Conservation (phyloP, 2,888 invertebrate genomes). For the Agrochola lychnidis region DNA sequence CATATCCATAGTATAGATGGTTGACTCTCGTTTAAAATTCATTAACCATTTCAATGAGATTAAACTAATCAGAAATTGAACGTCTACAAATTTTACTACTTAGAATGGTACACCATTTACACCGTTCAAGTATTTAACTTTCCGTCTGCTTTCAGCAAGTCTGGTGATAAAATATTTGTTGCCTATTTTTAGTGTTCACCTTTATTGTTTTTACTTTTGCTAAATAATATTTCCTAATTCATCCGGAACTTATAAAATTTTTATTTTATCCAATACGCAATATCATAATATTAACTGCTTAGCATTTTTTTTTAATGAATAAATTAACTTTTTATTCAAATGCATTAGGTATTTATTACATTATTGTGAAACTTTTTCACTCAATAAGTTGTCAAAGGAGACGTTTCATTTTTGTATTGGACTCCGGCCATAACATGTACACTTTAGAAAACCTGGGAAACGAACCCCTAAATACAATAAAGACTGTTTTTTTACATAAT, state of each 20-base stretch:
- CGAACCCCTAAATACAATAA: no score
- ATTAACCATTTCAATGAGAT: neutral
- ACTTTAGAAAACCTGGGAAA: no score
- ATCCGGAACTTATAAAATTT: neutral
- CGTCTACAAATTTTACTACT: neutral
- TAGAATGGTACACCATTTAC: neutral
- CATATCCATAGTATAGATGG: neutral
- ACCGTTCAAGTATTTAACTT: neutral
- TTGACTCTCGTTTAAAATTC: neutral
- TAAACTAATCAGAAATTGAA: neutral
- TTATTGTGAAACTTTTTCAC: neutral
- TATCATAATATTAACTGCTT: no score
- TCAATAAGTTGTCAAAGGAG: neutral
- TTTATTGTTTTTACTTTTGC: neutral
- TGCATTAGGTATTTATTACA: neutral
- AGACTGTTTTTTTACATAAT: no score
- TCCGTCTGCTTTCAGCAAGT: neutral
- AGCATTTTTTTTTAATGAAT: no score
- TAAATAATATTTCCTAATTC: neutral
- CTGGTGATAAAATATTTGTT: neutral
- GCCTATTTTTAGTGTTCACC: neutral
- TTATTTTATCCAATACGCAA: neutral
- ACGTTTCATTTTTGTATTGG: no score
- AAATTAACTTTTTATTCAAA: slow-evolving; percentile 20
- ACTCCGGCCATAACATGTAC: no score